Percentiles rank a stretch among this genome's conserved stretches.
Conservation (phyloP, 2,888 invertebrate genomes). For the Melieria picta region DNA sequence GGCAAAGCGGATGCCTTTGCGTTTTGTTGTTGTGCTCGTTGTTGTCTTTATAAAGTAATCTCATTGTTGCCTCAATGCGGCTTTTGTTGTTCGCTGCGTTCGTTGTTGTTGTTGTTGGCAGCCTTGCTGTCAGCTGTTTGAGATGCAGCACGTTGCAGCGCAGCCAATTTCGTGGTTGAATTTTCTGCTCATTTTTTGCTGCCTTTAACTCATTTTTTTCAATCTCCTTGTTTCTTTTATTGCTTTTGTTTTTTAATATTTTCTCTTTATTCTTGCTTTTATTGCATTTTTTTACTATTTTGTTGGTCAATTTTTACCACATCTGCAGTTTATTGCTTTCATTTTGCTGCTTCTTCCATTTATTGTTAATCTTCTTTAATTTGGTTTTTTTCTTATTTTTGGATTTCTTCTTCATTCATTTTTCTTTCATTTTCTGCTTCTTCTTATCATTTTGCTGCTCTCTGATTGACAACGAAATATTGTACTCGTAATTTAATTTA, state of each 20-base stretch:
- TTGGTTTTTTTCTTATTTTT: neutral
- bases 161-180: too few species aligned
- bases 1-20: neutral
- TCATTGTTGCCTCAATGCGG: constrained; percentile 1
- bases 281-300: too few species aligned
- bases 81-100: too few species aligned
- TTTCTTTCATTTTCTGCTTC: neutral
- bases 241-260: too few species aligned
- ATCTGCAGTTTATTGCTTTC: neutral
- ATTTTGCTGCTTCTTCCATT: neutral
- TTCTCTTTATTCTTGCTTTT: too few species aligned
- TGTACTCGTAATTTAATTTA: neutral
- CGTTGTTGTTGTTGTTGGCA: neutral
- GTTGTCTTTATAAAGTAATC: constrained; percentile 24
- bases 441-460: neutral
- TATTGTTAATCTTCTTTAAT: neutral
- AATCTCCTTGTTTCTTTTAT: too few species aligned
- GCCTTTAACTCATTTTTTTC: too few species aligned
- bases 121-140: neutral
- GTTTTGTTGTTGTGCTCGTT: neutral
- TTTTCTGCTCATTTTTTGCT: too few species aligned
- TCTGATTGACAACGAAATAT: neutral
- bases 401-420: constrained; percentile 2
- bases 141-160: too few species aligned
- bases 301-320: too few species aligned